phyloP scores from a whole-genome alignment of 2,797 vertebrate genomes.

The Hippopotamyrus pictus region DNA sequence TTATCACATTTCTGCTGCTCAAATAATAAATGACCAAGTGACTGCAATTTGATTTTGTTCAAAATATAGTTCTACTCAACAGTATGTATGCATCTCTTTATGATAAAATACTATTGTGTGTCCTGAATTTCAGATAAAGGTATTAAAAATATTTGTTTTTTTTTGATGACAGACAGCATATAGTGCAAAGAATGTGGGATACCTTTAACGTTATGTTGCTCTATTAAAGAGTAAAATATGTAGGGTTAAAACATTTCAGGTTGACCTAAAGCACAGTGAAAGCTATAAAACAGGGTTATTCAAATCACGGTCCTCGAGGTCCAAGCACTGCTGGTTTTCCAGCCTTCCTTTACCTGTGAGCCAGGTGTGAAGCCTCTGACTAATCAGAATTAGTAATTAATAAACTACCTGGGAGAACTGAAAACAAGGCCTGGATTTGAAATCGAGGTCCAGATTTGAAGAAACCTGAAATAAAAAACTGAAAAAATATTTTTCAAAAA shows the following conservation, averaged over 20 bases:
- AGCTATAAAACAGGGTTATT: neutral
- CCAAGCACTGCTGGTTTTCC: too few species aligned
- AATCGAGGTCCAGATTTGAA: too few species aligned
- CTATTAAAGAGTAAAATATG: neutral
- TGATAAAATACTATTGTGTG: neutral
- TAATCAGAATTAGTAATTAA: too few species aligned
- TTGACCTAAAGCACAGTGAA: neutral
- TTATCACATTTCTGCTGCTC: slow-evolving; percentile 2
- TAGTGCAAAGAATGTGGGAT: neutral
- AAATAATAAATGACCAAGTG: neutral
- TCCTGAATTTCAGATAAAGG: slow-evolving; percentile 24
- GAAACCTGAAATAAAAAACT: neutral
- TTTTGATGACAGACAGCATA: neutral
- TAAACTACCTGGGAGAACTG: too few species aligned
- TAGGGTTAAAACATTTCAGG: slow-evolving; percentile 14
- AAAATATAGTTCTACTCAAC: slow-evolving; percentile 8
- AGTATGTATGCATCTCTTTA: slow-evolving; percentile 9
- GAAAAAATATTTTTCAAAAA: neutral
- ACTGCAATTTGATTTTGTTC: slow-evolving; percentile 9
- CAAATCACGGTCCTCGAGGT: too few species aligned
- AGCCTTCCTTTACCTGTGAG: too few species aligned
- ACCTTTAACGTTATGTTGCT: neutral
- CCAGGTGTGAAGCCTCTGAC: too few species aligned
- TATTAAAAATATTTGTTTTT: slow-evolving; percentile 11
- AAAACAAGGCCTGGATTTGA: too few species aligned